These are phyloP conservation scores for Notothenia coriiceps DNA, from an alignment of 2,113 vertebrate species.

Conservation along the genomic window DNA sequence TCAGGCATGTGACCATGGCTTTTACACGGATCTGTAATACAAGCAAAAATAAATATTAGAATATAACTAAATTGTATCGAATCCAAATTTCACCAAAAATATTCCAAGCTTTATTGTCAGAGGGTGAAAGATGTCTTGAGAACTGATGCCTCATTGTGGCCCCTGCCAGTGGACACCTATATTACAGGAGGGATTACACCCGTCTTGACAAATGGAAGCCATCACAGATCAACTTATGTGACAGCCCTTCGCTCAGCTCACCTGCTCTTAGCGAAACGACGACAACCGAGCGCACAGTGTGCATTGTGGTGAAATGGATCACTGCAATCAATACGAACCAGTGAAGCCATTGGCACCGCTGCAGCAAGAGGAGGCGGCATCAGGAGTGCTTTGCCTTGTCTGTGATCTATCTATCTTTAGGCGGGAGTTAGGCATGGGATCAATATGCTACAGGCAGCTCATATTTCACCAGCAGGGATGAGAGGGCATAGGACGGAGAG, in stretches of 20 bases:
- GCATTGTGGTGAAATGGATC: constrained; percentile 69
- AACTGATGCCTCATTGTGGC: constrained; percentile 38
- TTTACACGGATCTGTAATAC: not conserved
- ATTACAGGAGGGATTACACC: constrained; percentile 75
- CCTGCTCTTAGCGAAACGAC: constrained; percentile 32
- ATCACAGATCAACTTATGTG: constrained; percentile 56
- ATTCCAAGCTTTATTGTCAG: not conserved
- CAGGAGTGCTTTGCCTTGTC: constrained; percentile 48
- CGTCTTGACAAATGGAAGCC: constrained; percentile 75
- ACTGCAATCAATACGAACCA: constrained; percentile 62
- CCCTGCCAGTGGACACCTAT: constrained; percentile 70
- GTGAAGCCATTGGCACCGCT: constrained; percentile 52
- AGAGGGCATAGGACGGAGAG: constrained; percentile 20
- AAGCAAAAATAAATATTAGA: not conserved
- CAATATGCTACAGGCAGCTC: constrained; percentile 77
- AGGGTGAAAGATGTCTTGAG: constrained; percentile 13
- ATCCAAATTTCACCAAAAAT: not conserved
- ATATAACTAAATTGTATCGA: not conserved
- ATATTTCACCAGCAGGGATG: constrained; percentile 69
- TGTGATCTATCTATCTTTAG: constrained; percentile 77
- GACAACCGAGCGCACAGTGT: constrained; percentile 2
- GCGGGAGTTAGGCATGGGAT: constrained; percentile 61
- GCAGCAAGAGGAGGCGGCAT: constrained; percentile 39
- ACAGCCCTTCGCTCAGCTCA: constrained; percentile 59
- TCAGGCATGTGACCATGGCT: not conserved